Percentiles rank a stretch among this genome's conserved stretches.
These are phyloP conservation scores for Brenthis ino DNA, from an alignment of 2,888 invertebrate species.

Conservation along the genomic window DNA sequence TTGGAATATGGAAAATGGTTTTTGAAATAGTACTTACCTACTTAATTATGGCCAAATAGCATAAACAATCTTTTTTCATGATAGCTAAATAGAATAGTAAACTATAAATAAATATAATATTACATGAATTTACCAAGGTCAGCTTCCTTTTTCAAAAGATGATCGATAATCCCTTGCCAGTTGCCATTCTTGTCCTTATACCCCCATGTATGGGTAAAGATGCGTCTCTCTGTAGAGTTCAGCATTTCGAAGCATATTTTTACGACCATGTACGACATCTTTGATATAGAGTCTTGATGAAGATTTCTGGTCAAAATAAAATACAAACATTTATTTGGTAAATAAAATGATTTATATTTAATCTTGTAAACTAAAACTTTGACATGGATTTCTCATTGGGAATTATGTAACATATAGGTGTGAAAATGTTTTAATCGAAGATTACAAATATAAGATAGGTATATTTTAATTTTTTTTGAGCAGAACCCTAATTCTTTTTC, in stretches of 20 bases:
- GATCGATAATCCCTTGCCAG: constrained; percentile 69
- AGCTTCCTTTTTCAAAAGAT: constrained; percentile 64
- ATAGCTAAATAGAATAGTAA: neutral
- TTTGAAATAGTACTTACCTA: too few relatives aligned
- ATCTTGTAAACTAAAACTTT: neutral
- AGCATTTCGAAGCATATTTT: constrained; percentile 73
- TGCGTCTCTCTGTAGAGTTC: constrained; percentile 60
- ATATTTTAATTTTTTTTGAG: too few relatives aligned
- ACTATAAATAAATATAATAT: neutral
- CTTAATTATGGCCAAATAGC: too few relatives aligned
- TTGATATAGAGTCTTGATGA: constrained; percentile 71
- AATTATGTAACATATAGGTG: too few relatives aligned
- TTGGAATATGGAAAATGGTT: too few relatives aligned
- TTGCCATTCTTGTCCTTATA: constrained; percentile 69
- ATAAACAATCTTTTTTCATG: too few relatives aligned
- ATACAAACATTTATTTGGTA: neutral
- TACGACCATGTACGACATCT: constrained; percentile 69
- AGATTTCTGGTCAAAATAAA: constrained; percentile 52
- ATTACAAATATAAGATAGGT: too few relatives aligned
- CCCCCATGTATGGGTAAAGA: constrained; percentile 73
- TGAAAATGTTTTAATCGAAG: too few relatives aligned
- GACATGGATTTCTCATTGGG: too few relatives aligned
- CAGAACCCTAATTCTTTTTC: too few relatives aligned
- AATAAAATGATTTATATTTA: too few relatives aligned
- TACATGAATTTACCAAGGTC: constrained; percentile 59